Base-by-base conservation (phyloP, 1,140 invertebrate species). In the Drepana arcuata region DNA sequence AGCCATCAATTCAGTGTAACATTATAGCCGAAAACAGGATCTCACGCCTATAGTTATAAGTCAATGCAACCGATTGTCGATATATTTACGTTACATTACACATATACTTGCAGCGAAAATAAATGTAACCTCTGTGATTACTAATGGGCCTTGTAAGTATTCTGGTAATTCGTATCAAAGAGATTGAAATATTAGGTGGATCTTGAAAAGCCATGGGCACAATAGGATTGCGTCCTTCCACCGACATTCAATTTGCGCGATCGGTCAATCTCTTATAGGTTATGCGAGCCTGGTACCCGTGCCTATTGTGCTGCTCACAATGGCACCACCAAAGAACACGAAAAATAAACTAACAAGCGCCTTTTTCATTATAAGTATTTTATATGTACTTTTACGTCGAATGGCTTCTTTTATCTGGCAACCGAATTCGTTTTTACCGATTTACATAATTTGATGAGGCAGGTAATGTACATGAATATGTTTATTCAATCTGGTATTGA, bases 191-290 rank as follows among this genome's bases (percentile, higher is more conserved):
- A 70, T 75, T 68, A 59, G 51, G 45, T 51, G 47, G 63, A 56
- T 67, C 42, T 70, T 68, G 63, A 63, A 75, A 63, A 60, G 57
- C 50, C 47, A 27, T 34, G 36, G 33, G 54, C 41, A 70, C 68
- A 70, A 75, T 66, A 41, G 66, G 30, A 43, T 47, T 52, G 53
- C 62, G 38, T 42, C 45, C 60, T 65, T 59, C 49, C 44, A 54
- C 52, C 46, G 55, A 64, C 54, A 61, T 77, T 72, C 72, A 77
- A 77, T 77, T 77, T 70, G 58, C 57, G 49, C 70, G 58, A 74
- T 63, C 65, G 65, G 69, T 73, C 72, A 74, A 72, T 67, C 68
- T 67, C 68, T 67, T 41, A 59, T 54, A 52, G 43, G 40, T 41
- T 44, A 42, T 70, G 59, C 32, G 34, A 32, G 58, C 72, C 62